These are phyloP conservation scores for Callorhinus ursinus DNA, from an alignment of 2,113 vertebrate genomes.

Conservation along the genomic window DNA sequence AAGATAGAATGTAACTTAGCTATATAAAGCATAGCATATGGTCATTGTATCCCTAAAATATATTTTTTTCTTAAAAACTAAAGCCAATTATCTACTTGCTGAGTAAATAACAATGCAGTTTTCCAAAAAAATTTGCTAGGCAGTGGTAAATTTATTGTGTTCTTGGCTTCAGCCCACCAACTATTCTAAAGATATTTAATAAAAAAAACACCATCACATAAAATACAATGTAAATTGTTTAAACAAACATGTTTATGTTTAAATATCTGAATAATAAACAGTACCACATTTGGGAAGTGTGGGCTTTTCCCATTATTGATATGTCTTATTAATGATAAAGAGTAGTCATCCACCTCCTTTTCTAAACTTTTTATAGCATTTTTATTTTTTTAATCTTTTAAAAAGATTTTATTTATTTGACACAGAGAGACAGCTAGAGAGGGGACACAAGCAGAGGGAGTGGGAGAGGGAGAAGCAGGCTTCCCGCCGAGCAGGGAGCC, in stretches of 20 bases:
- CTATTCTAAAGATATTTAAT: conserved; percentile 7
- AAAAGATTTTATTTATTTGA: too few species aligned
- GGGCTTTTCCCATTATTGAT: not conserved
- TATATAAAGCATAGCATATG: not conserved
- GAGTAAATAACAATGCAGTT: conserved; percentile 14
- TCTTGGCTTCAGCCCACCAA: not conserved
- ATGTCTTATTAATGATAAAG: not conserved
- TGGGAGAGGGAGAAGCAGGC: too few species aligned
- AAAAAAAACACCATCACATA: not conserved
- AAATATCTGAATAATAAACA: conserved; percentile 1
- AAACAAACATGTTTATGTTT: conserved; percentile 32
- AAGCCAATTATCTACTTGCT: conserved; percentile 9
- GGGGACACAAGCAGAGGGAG: too few species aligned
- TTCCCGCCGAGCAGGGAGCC: too few species aligned
- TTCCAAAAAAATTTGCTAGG: not conserved
- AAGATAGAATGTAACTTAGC: not conserved
- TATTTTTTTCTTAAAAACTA: not conserved
- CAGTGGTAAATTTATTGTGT: not conserved
- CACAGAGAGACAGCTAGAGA: too few species aligned
- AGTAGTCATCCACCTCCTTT: not conserved
- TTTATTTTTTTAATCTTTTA: not conserved
- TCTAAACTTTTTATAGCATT: conserved; percentile 6
- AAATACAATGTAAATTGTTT: conserved; percentile 40
- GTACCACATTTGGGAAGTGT: not conserved
- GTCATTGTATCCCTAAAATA: not conserved